Base-by-base conservation (phyloP, 2,113 vertebrate species). In the Herpetotheres cachinnans region DNA sequence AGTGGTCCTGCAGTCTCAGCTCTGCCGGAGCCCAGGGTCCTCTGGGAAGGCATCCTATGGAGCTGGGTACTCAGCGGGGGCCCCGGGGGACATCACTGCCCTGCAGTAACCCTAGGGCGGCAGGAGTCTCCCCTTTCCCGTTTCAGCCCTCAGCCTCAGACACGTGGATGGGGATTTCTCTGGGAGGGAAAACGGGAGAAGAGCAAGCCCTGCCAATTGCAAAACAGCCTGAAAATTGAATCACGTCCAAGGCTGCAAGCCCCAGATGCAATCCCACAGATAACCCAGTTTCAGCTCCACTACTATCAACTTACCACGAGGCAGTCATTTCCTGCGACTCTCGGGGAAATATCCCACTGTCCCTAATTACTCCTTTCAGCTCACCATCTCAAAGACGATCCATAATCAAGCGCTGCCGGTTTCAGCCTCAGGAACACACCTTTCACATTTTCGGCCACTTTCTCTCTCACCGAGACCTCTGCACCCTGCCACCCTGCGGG, bases 251-350 rank as follows among this genome's bases (percentile, higher is more conserved):
- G 55, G 79, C 87, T 86, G 74, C 88, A 73, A 97, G 86, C 85
- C 95, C 97, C 92, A 95, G 92, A 93, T 92, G 92, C 92, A 93
- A 94, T 92, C 92, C 92, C 74, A 92, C 88, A 92, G 95, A 96
- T 95, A 96, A 96, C 96, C 96, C 93, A 94, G 90, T 95, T 96
- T 96, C 78, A 94, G 92, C 90, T 93, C 88, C 95, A 91, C 96
- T 93, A 85, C 95, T 95, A 94, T 96, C 96, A 93, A 80, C 82
- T 87, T 95, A 93, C 83, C 90, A 91, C 7, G 78, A 93, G 71
- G 85, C 92, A 93, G 85, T 95, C 71, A 96, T 96, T 95, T 96
- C 97, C 96, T 93, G 82, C 26, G 38, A 92, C 76, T 96, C 92
- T 96, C 67, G 5, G 88, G 85, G 95, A 94, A 94, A 94, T 77